phyloP scores from a whole-genome alignment of 2,113 vertebrate species.

The Melanocharis versteri region DNA sequence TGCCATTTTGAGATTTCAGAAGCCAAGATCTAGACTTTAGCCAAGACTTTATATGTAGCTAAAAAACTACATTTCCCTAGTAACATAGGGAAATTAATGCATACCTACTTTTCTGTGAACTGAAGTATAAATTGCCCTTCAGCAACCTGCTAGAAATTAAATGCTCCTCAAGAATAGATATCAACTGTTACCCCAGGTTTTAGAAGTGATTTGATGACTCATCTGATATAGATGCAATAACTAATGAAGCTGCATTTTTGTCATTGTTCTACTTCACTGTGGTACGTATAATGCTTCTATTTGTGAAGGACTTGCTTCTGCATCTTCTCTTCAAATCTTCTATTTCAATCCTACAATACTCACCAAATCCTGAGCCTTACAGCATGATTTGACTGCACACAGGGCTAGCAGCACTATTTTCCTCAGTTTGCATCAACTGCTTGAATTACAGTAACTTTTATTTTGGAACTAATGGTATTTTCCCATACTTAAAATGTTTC shows the following conservation, averaged over 20 bases:
- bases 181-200: neutral
- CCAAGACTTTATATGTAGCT: neutral
- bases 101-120: neutral
- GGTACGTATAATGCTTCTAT: neutral
- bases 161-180: neutral
- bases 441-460: constrained; percentile 3
- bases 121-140: neutral
- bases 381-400: neutral
- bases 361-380: neutral
- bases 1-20: neutral
- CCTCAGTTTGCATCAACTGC: neutral
- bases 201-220: neutral
- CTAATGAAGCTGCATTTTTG: neutral
- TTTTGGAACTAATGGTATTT: neutral
- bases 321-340: neutral
- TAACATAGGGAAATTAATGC: neutral
- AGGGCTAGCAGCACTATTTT: neutral
- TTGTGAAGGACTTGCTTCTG: neutral
- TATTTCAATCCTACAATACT: neutral
- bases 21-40: neutral
- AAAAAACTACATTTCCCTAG: neutral
- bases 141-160: neutral
- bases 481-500: neutral
- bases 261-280: neutral
- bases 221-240: neutral